Evolutionary conservation across 2,797 vertebrate species (phyloP).

Genomic region (Hafferia zeledoni): DNA sequence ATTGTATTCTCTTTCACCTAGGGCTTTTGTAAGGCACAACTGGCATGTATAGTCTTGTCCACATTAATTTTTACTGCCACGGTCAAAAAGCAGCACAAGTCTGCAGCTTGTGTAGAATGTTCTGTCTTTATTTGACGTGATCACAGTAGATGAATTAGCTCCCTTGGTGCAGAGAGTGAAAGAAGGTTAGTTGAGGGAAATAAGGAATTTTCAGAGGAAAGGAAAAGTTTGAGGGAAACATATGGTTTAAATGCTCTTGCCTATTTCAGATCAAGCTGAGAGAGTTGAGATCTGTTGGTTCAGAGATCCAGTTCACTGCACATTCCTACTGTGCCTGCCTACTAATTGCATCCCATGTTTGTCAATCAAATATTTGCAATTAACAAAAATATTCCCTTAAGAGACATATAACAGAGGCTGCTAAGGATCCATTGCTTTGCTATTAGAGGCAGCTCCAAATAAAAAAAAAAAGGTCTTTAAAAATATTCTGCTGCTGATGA

Average conservation of each 20-base stretch:
- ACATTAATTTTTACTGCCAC: conserved; percentile 72
- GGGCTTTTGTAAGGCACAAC: conserved; percentile 66
- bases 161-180: conserved; percentile 70
- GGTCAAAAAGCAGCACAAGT: conserved; percentile 70
- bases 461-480: conserved; percentile 57
- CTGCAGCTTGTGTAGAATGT: conserved; percentile 66
- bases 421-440: conserved; percentile 73
- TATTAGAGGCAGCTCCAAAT: conserved; percentile 67
- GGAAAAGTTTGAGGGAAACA: conserved; percentile 84
- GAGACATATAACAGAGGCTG: conserved; percentile 80
- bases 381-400: conserved; percentile 87
- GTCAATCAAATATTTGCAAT: conserved; percentile 95
- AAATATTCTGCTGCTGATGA: conserved; percentile 75
- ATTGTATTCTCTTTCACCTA: conserved; percentile 60
- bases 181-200: conserved; percentile 78
- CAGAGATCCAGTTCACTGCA: conserved; percentile 93
- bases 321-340: conserved; percentile 86
- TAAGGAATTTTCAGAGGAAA: conserved; percentile 74
- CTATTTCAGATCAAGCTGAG: conserved; percentile 89
- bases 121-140: conserved; percentile 70
- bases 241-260: conserved; percentile 90
- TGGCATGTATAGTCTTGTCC: conserved; percentile 69
- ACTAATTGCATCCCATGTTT: conserved; percentile 96
- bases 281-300: conserved; percentile 90
- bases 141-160: conserved; percentile 71